Base-by-base conservation (phyloP, 2,113 vertebrate genomes). In the Ptychochromis oligacanthus region DNA sequence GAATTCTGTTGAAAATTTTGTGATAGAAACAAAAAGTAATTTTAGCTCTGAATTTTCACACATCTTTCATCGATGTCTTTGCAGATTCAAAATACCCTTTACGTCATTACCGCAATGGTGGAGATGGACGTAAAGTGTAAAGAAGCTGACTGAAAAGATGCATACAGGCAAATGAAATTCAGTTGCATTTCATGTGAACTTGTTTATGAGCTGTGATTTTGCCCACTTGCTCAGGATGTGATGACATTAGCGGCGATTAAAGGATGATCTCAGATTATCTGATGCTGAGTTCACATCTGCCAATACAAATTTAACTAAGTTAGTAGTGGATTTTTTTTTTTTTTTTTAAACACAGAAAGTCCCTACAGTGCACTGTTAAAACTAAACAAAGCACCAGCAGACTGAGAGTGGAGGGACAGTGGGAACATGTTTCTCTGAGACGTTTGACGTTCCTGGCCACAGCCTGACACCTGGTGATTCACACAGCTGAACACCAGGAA, bases 401-500 rank as follows among this genome's bases (percentile, higher is more conserved):
- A 34, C 17, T 72, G 24, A 60, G 75, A 52, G 36, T 61, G 34
- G 22, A 56, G 79, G 72, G 75, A 62, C 24, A 18, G 46, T 11
- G 87, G 87, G 85, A 90, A 84, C 67, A 74, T 81, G 74, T 90
- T 77, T 89, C 31, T 91, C 26, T 77, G 83, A 85, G 82, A 83
- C 65, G 72, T 89, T 93, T 94, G 88, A n/a, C 87, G 52, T 87
- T 67, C 75, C 84, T 83, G 60, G 85, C 91, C 91, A 80, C 91
- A 86, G 85, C 81, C 92, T 93, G 86, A 87, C 95, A 94, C 92
- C 92, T 95, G 94, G 85, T 85, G 93, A 91, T 90, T 87, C 93
- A 88, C 87, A 54, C 93, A 93, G 94, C 90, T 95, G 92, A 94
- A 86, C 77, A 89, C 91, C 22, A 96, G 96, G 96, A 96, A 96